Conservation (phyloP, 2,113 vertebrate species). For the Anthoscopus minutus region DNA sequence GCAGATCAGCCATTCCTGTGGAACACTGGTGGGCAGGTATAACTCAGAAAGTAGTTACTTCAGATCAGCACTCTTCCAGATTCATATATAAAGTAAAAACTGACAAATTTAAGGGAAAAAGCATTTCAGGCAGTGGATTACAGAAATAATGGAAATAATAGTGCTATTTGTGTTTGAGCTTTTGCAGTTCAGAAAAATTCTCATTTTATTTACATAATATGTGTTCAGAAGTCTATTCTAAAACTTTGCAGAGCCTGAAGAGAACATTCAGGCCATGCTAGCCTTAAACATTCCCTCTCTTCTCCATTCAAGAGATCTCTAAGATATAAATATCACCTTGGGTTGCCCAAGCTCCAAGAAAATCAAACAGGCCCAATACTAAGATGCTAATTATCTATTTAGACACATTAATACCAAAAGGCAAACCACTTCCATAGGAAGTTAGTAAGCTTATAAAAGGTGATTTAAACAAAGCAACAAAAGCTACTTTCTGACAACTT, state of each 20-base stretch:
- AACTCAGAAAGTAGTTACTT: neutral
- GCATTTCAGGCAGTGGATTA: neutral
- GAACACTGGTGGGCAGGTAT: neutral
- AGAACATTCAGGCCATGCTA: neutral
- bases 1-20: neutral
- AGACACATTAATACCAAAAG: neutral
- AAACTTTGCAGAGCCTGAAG: neutral
- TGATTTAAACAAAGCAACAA: neutral
- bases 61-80: neutral
- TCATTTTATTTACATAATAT: neutral
- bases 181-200: neutral
- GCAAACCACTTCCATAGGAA: neutral
- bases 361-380: neutral
- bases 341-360: neutral
- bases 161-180: neutral
- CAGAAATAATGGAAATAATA: neutral
- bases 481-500: neutral
- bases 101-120: neutral
- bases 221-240: neutral
- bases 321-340: neutral
- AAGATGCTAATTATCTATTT: neutral
- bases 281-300: neutral
- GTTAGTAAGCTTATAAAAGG: neutral
- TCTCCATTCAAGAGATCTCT: neutral
- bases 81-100: neutral